Evolutionary conservation across 2,113 vertebrate species (phyloP), one percentile per base, ranked within the genome.

Genomic region (Triplophysa siluroides): DNA sequence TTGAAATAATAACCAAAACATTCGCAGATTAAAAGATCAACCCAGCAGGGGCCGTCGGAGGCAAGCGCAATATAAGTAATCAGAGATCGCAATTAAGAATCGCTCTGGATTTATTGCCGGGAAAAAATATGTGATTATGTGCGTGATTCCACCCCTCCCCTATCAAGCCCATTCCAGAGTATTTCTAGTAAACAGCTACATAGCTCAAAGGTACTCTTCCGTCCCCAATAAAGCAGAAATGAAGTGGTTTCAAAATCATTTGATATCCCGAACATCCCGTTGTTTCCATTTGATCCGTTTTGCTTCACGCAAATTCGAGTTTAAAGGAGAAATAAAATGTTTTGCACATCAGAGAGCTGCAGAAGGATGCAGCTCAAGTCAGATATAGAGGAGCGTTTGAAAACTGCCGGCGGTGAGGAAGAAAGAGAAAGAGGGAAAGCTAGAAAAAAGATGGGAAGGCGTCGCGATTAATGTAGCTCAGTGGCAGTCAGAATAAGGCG

Each of bases 281-380:
- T 60, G 71, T 81, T 58, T 50, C 38, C 23, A 50, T 76, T 81
- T 81, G 79, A 76, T 81, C 72, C 38, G 67, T 38, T 52, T 24
- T 12, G 47, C 68, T 26, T 47, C 21, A 54, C 24, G 60, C 47
- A 81, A 56, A 63, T 64, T 78, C 23, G 3, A 61, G 64, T 70
- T 74, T 24, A 43, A 78, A 73, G 21, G 76, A 67, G 71, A 71
- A 73, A 78, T 79, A 10, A 61, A 58, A 80, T 84, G 63, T 80
- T 82, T 84, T 77, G 70, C 68, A 83, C 76, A 76, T 83, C 64
- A 78, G 29, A 85, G 75, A n/a, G 65, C 65, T 78, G 63, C 72
- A 70, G 52, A 63, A 77, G 74, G 10, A 65, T 62, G 66, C 74
- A 78, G 19, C 56, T 56, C 60, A 61, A 78, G 78, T 86, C 82